Base-by-base conservation (phyloP, 2,888 invertebrate genomes). In the Hyles lineata region DNA sequence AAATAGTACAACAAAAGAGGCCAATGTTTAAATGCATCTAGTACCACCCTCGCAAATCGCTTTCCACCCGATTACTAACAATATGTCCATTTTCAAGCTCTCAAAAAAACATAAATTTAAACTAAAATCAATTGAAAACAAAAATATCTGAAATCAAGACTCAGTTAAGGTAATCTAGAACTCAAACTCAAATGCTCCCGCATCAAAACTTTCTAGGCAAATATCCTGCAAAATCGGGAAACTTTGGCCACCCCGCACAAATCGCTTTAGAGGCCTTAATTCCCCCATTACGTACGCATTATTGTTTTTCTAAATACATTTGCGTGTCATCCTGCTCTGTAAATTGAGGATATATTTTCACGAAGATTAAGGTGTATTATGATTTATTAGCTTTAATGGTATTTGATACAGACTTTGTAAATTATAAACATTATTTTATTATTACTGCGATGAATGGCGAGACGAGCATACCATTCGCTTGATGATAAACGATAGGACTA, bases 231-330 rank as follows among this genome's bases (percentile, higher is more conserved):
- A 74, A 70, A n/a, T 35, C 7, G 4, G 15, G 17, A 69, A 73
- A 67, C 17, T 72, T 62, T 72, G 74, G 75, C 19, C 61, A 15
- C 50, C 25, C 74, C 75, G 78, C 35, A 84, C 85, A 86, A 85
- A 83, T 85, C 83, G 83, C 75, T 82, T 71, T 70, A 60, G 70
- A 70, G 29, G 71, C 75, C 79, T 79, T 83, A 86, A 86, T 84
- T 83, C 80, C 75, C 74, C 84, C 85, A 86, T 86, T 87, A 87
- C 81, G 78, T 75, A 72, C 77, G 73, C 80, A 83, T 83, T 85
- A 85, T 82, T 76, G 78, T 77, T 74, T 71, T 80, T 80, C 82
- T 85, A 83, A 83, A 81, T 76, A 78, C 75, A 82, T 76, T 83
- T 75, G 85, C 83, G 62, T 72, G 81, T 86, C 86, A 85, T 78